phyloP scores from a whole-genome alignment of 1,140 invertebrate species.

The Drosophila sturtevanti region DNA sequence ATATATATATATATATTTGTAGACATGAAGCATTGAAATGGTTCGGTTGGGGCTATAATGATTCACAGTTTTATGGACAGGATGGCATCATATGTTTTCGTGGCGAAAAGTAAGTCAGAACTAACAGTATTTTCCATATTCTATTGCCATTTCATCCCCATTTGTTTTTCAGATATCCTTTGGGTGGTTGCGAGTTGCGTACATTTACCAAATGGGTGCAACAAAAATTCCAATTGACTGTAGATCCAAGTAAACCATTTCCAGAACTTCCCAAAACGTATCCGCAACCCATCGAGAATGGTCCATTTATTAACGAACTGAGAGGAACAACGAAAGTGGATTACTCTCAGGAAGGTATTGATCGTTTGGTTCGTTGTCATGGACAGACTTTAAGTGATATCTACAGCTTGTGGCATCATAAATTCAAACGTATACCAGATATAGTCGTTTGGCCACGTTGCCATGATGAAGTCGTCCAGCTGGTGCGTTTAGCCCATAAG shows the following conservation, averaged over 20 bases:
- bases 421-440: slow-evolving; percentile 94
- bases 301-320: slow-evolving; percentile 86
- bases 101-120: slow-evolving; percentile 56
- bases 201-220: slow-evolving; percentile 92
- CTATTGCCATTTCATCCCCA: slow-evolving; percentile 84
- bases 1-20: background rate
- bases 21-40: slow-evolving; percentile 95
- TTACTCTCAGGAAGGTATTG: slow-evolving; percentile 90
- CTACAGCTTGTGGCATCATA: slow-evolving; percentile 88
- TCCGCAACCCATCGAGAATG: slow-evolving; percentile 84
- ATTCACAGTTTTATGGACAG: slow-evolving; percentile 90
- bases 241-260: slow-evolving; percentile 80
- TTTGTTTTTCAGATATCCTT: slow-evolving; percentile 88
- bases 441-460: slow-evolving; percentile 95
- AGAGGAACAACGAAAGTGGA: slow-evolving; percentile 85
- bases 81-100: slow-evolving; percentile 87
- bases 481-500: slow-evolving; percentile 90
- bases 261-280: slow-evolving; percentile 84
- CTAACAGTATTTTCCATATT: background rate
- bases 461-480: slow-evolving; percentile 91
- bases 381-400: slow-evolving; percentile 98
- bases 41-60: slow-evolving; percentile 99
- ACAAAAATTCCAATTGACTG: slow-evolving; percentile 88
- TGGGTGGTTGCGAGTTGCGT: slow-evolving; percentile 90
- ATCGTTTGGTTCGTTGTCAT: slow-evolving; percentile 95